phyloP scores from a whole-genome alignment of 2,797 vertebrate species.

The Euthynnus affinis region DNA sequence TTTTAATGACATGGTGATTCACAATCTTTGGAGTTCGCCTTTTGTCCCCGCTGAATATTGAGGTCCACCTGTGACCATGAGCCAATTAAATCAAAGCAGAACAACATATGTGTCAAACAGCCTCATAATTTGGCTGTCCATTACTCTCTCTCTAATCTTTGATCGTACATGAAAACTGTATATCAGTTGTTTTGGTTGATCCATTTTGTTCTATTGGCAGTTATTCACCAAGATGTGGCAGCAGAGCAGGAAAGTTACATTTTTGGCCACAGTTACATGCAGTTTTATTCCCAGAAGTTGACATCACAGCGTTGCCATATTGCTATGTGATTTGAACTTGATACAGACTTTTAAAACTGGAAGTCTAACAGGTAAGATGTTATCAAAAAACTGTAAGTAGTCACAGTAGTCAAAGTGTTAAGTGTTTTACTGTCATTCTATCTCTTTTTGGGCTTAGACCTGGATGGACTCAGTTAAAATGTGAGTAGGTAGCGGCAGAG shows the following conservation, averaged over 20 bases:
- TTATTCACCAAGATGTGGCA: background rate
- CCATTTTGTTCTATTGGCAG: background rate
- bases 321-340: background rate
- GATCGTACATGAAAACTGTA: background rate
- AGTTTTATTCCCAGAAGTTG: background rate
- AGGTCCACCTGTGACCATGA: constrained; percentile 1
- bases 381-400: background rate
- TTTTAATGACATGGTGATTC: constrained; percentile 6
- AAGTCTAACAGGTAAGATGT: background rate
- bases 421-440: too few species aligned
- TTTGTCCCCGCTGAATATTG: constrained; percentile 13
- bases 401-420: constrained; percentile 13
- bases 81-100: constrained; percentile 46
- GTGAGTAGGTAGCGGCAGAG: too few species aligned
- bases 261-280: background rate
- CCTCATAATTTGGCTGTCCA: constrained; percentile 22
- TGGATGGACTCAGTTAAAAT: too few species aligned
- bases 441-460: too few species aligned
- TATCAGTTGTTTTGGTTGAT: constrained; percentile 13
- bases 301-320: background rate
- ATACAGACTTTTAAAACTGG: background rate
- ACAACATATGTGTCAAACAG: constrained; percentile 18
- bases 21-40: background rate
- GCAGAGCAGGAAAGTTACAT: background rate
- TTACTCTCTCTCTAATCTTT: constrained; percentile 1